Evolutionary conservation across 2,797 vertebrate genomes (phyloP).

Genomic region (Loriculus beryllinus): DNA sequence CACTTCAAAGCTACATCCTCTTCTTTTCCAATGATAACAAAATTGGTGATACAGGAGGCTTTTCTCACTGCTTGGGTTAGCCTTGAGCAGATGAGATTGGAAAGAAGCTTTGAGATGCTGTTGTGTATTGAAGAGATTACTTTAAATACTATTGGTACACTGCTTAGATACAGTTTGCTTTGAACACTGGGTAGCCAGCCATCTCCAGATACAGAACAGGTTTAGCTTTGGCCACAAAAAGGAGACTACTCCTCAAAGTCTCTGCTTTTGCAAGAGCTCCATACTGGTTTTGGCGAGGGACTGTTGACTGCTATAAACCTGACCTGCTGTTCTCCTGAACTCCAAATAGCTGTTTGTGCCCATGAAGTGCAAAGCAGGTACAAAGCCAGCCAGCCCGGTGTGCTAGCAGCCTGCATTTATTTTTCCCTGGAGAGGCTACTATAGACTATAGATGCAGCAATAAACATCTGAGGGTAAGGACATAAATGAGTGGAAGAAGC

Average conservation of each 20-base stretch:
- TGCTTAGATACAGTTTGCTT: neutral
- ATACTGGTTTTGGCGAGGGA: neutral
- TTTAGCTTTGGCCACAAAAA: neutral
- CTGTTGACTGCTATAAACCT: neutral
- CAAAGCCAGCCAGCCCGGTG: neutral
- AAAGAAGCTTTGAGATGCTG: neutral
- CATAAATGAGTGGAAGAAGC: conserved; percentile 19
- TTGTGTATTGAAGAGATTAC: neutral
- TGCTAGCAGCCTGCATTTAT: neutral
- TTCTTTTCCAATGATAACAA: neutral
- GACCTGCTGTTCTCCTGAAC: conserved; percentile 10
- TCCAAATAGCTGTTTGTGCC: neutral
- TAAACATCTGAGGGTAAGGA: neutral
- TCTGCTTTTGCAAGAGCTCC: neutral
- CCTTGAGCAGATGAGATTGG: neutral
- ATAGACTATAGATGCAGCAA: conserved; percentile 9
- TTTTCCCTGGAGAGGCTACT: conserved; percentile 12
- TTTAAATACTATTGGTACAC: neutral
- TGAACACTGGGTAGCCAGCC: neutral
- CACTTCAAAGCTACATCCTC: neutral
- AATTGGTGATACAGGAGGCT: neutral
- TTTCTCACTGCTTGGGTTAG: neutral
- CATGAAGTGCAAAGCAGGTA: neutral
- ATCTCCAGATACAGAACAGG: fast-evolving
- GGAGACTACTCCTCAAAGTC: neutral